phyloP scores from a whole-genome alignment of 64 coral and sea anemone genomes.

The Pocillopora damicornis region DNA sequence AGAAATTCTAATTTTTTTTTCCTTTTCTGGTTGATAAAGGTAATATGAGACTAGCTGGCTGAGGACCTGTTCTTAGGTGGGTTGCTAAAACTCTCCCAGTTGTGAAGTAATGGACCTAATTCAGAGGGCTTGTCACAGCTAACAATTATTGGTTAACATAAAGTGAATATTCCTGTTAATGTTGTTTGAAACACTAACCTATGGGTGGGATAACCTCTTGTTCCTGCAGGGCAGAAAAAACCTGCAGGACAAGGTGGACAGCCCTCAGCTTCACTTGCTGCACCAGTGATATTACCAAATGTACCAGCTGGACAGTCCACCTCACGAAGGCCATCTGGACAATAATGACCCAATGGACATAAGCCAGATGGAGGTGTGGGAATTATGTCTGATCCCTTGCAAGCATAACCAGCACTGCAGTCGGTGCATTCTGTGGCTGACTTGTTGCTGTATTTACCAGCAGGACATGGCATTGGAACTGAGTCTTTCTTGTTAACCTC shows the following conservation, averaged over 20 bases:
- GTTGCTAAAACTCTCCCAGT: too few relatives aligned
- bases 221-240: slow-evolving; percentile 81
- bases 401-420: slow-evolving; percentile 76
- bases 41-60: too few relatives aligned
- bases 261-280: slow-evolving; percentile 52
- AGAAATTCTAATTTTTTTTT: too few relatives aligned
- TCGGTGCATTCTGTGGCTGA: slow-evolving; percentile 54
- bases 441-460: slow-evolving; percentile 82
- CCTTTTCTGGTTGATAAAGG: too few relatives aligned
- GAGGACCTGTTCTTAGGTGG: too few relatives aligned
- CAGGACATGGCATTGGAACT: slow-evolving; percentile 64
- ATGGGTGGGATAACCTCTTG: slow-evolving; percentile 74
- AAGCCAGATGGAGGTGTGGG: slow-evolving; percentile 59
- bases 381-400: slow-evolving; percentile 65
- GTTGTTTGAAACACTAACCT: slow-evolving; percentile 32
- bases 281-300: slow-evolving; percentile 85
- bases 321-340: slow-evolving; percentile 69
- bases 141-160: background rate
- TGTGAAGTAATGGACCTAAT: too few relatives aligned
- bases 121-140: background rate
- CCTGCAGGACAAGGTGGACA: slow-evolving; percentile 86
- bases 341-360: slow-evolving; percentile 81
- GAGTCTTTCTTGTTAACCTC: background rate
- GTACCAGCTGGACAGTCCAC: slow-evolving; percentile 76
- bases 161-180: too few relatives aligned